These are phyloP conservation scores for Pelodiscus sinensis DNA, from an alignment of 2,113 vertebrate genomes.

Conservation along the genomic window DNA sequence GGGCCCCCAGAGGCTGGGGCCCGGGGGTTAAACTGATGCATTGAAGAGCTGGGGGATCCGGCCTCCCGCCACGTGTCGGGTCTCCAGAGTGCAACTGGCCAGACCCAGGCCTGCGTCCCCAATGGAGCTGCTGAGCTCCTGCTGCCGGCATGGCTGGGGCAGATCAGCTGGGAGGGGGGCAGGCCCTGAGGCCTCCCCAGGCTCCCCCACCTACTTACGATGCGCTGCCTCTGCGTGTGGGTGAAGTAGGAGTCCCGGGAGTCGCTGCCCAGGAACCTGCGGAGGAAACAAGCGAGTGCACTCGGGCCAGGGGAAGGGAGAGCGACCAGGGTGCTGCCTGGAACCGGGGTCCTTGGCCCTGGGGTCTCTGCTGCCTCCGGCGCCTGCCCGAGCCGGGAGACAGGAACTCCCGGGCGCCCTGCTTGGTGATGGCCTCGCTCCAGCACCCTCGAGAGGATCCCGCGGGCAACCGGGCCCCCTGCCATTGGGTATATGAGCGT, in stretches of 20 bases:
- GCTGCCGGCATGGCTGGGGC: too few species aligned
- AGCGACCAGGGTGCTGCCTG: neutral
- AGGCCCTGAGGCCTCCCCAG: neutral
- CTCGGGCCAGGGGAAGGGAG: neutral
- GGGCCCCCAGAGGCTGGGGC: neutral
- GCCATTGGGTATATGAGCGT: neutral
- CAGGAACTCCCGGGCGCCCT: neutral
- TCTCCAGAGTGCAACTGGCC: neutral
- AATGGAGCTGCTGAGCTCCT: too few species aligned
- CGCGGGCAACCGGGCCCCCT: neutral
- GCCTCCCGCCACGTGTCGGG: neutral
- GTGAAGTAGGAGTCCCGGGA: slow-evolving; percentile 77
- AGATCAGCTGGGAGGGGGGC: too few species aligned
- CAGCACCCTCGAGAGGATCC: neutral
- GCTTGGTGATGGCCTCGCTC: neutral
- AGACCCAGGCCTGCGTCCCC: neutral
- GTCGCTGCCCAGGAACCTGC: slow-evolving; percentile 81
- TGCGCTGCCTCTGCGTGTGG: slow-evolving; percentile 79
- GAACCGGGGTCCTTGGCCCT: neutral
- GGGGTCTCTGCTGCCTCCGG: neutral
- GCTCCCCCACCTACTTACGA: slow-evolving; percentile 72
- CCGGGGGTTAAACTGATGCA: neutral
- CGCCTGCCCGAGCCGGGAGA: neutral
- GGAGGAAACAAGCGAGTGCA: neutral
- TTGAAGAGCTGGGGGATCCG: neutral